phyloP scores from a whole-genome alignment of 2,888 invertebrate species.

The Trissolcus brochymenae region DNA sequence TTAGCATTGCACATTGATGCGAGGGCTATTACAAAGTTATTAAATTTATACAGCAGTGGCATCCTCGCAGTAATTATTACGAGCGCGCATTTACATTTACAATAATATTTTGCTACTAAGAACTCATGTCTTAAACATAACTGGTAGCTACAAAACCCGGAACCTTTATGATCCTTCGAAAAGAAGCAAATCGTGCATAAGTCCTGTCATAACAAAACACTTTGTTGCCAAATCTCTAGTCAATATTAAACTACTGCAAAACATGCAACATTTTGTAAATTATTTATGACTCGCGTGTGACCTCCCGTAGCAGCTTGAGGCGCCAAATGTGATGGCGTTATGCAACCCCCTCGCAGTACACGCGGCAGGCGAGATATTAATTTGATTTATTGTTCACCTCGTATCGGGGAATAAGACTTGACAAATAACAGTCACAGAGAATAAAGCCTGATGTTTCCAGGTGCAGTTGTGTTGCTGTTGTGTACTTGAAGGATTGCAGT shows the following conservation, averaged over 20 bases:
- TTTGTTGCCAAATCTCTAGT: constrained; percentile 20
- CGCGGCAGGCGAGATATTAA: constrained; percentile 25
- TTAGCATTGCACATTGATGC: constrained; percentile 10
- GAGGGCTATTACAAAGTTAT: constrained; percentile 72
- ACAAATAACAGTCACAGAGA: constrained; percentile 14
- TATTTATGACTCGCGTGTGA: constrained; percentile 27
- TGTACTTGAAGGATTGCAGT: too few relatives aligned
- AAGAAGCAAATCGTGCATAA: constrained; percentile 5
- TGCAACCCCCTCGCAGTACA: constrained; percentile 22
- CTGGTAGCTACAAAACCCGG: constrained; percentile 63
- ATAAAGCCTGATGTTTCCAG: not conserved
- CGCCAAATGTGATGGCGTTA: constrained; percentile 18
- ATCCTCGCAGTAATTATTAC: constrained; percentile 72
- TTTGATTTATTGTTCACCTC: constrained; percentile 29
- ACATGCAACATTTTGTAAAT: constrained; percentile 25
- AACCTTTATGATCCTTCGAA: constrained; percentile 61
- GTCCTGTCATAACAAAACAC: constrained; percentile 9
- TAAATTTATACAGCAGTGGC: constrained; percentile 62
- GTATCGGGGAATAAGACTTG: constrained; percentile 32
- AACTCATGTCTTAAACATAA: constrained; percentile 66
- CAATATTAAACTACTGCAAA: not conserved
- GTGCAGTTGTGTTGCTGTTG: constrained; percentile 9
- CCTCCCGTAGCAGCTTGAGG: constrained; percentile 5
- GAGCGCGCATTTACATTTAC: constrained; percentile 67
- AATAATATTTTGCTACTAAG: constrained; percentile 18